Conservation (phyloP, 2,888 invertebrate genomes). For the Operophtera brumata region DNA sequence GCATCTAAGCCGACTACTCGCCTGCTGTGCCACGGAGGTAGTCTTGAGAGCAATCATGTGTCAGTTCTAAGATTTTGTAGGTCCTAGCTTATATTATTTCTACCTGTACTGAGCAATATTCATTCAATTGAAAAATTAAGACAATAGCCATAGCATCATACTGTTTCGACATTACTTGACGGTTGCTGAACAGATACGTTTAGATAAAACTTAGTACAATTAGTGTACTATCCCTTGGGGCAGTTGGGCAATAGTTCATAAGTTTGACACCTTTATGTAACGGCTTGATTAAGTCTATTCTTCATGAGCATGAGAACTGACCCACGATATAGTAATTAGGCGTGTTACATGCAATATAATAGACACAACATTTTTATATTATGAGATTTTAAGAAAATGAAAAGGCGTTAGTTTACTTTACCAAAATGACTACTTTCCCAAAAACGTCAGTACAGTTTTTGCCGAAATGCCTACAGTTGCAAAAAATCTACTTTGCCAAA, state of each 20-base stretch:
- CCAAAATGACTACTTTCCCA: too few relatives aligned
- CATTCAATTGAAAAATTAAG: conserved; percentile 1
- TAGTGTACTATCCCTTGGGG: conserved; percentile 28
- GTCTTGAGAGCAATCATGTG: too few relatives aligned
- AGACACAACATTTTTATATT: conserved; percentile 15
- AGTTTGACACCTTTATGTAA: conserved; percentile 33
- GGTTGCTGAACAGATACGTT: conserved; percentile 11
- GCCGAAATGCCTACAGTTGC: too few relatives aligned
- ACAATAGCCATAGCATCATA: conserved; percentile 8
- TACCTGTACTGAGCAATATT: too few relatives aligned
- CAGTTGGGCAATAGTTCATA: conserved; percentile 33
- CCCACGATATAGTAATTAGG: conserved; percentile 30
- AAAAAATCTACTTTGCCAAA: too few relatives aligned
- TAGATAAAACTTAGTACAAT: conserved; percentile 23
- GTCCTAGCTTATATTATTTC: too few relatives aligned
- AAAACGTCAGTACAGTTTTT: too few relatives aligned
- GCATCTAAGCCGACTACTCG: too few relatives aligned
- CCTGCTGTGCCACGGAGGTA: too few relatives aligned
- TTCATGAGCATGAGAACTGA: conserved; percentile 34
- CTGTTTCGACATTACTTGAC: conserved; percentile 9
- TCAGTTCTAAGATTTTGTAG: too few relatives aligned
- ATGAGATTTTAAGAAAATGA: too few relatives aligned
- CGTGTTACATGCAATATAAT: conserved; percentile 28
- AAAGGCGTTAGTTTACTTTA: too few relatives aligned
- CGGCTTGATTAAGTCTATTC: conserved; percentile 33